Base-by-base conservation (phyloP, 2,113 vertebrate genomes). In the Erpornis zantholeuca region DNA sequence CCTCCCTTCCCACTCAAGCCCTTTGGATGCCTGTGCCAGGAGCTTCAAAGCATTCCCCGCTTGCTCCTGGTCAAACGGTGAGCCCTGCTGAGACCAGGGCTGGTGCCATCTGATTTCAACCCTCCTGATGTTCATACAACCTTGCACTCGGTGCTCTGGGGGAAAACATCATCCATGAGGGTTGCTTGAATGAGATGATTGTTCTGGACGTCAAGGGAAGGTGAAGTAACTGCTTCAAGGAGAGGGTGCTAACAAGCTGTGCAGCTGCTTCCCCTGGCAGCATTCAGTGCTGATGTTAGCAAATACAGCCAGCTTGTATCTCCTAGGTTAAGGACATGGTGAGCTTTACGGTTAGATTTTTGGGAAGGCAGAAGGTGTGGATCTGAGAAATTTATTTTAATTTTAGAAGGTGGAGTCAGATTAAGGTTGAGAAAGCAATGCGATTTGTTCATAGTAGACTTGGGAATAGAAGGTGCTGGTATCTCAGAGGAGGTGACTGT, bases 1-100 rank as follows among this genome's bases (percentile, higher is more conserved):
- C 20, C 14, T 6, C 33, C 0, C 2, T 44, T 78, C 38, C 29
- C 63, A 31, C 1, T 2, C 33, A 27, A 1, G 4, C 24, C 38
- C n/a, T 63, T 50, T 3, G 0, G 23, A 4, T 7, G 22, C 24
- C 31, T 47, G 28, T 9, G 2, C 20, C 35, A 28, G 23, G 9
- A 3, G 1, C 28, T 71, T 38, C n/a, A n/a, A 36, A n/a, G 33
- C 2, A 0, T 36, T 84, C n/a, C n/a, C 8, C 11, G 7, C 4
- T 16, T 44, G 21, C 15, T 38, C 23, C 11, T 23, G 75, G 24
- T 54, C 33, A 38, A 45, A 64, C 28, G 12, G 40, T 25, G 40
- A 91, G 13, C 22, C 4, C 2, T 16, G 36, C 31, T 27, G 54
- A 78, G 31, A 47, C 45, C 31, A 53, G 24, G 27, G 21, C 28